Conservation (phyloP, 2,113 vertebrate species). For the Hepsetus odoe region DNA sequence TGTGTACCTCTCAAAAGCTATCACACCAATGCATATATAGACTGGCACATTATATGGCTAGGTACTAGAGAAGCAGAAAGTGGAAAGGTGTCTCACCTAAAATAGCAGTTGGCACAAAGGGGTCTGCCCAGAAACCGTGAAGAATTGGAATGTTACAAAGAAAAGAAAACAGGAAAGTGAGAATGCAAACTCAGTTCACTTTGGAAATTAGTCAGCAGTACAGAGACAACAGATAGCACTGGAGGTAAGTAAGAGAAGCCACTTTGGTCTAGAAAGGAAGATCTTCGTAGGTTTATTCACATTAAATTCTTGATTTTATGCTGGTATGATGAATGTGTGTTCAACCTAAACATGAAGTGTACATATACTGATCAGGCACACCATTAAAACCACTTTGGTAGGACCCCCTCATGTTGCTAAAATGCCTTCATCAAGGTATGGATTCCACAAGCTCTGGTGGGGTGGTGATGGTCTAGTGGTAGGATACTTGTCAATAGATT, state of each 20-base stretch:
- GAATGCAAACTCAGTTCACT: slow-evolving; percentile 25
- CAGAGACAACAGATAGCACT: background rate
- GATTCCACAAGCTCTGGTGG: too few relatives aligned
- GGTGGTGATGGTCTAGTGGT: too few relatives aligned
- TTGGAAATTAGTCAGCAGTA: slow-evolving; percentile 17
- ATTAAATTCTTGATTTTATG: background rate
- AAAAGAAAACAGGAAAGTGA: slow-evolving; percentile 73
- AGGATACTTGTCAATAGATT: too few relatives aligned
- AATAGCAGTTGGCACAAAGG: slow-evolving; percentile 98
- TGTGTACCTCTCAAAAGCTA: slow-evolving; percentile 35
- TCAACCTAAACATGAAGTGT: too few relatives aligned
- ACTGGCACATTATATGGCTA: slow-evolving; percentile 27
- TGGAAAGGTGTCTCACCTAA: slow-evolving; percentile 90
- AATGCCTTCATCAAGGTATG: too few relatives aligned
- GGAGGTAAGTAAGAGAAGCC: background rate
- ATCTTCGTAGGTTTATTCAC: background rate
- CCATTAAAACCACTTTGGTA: too few relatives aligned
- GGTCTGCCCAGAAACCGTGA: slow-evolving; percentile 87
- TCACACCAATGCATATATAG: slow-evolving; percentile 21
- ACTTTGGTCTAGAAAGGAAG: background rate
- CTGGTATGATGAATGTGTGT: background rate
- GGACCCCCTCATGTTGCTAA: too few relatives aligned
- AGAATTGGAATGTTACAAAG: slow-evolving; percentile 69
- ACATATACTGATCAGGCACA: too few relatives aligned
- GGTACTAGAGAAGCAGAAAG: slow-evolving; percentile 31